These are phyloP conservation scores for Cynopterus sphinx DNA, from an alignment of 2,797 vertebrate species.

Conservation along the genomic window DNA sequence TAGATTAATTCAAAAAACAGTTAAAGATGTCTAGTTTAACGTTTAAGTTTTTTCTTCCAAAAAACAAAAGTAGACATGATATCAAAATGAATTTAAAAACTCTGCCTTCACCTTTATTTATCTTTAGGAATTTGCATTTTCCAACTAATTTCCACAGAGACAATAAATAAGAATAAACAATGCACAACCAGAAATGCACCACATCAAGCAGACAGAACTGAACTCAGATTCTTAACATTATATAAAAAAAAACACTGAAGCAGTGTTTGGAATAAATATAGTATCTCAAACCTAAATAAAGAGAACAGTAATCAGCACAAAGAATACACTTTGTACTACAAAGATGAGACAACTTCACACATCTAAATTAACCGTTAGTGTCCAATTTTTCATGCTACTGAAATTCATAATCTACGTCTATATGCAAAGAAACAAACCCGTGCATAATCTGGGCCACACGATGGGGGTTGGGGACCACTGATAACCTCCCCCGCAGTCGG, in stretches of 20 bases:
- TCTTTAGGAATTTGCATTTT: neutral
- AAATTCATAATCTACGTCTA: neutral
- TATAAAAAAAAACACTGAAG: neutral
- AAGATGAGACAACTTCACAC: neutral
- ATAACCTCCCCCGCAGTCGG: neutral
- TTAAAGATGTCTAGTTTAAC: neutral
- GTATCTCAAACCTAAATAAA: neutral
- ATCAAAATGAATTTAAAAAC: neutral
- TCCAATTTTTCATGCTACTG: neutral
- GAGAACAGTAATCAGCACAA: neutral
- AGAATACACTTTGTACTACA: neutral
- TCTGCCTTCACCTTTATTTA: neutral
- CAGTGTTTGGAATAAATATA: neutral
- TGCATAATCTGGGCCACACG: neutral
- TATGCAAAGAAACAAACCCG: neutral
- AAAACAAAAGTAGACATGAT: neutral
- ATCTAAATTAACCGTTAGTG: neutral
- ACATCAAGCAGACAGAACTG: neutral
- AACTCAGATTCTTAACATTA: neutral
- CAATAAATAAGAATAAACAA: neutral
- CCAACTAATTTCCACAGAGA: neutral
- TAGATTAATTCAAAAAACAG: neutral
- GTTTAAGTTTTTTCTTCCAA: neutral
- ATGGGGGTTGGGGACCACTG: rapidly evolving
- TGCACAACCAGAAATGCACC: neutral